Evolutionary conservation across 2,797 vertebrate species (phyloP).

Genomic region (Tolypeutes matacus): DNA sequence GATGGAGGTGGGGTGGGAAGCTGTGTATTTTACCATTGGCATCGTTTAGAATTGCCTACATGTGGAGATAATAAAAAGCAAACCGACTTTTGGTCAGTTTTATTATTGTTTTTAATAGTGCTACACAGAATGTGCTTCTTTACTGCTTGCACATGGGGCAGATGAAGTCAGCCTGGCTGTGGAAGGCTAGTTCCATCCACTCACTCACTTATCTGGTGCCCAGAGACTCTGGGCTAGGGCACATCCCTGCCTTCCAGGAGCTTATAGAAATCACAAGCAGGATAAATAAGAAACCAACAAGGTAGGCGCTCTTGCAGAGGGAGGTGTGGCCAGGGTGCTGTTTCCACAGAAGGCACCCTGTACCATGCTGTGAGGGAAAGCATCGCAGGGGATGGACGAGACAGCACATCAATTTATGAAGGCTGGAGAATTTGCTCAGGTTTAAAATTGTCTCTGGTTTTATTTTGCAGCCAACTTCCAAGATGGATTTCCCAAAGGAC

Average conservation of each 20-base stretch:
- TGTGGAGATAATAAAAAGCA: background rate
- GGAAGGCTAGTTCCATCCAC: background rate
- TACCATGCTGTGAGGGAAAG: background rate
- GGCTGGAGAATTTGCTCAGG: background rate
- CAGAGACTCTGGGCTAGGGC: background rate
- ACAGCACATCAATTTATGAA: fast-evolving
- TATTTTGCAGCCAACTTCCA: background rate
- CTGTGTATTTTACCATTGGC: background rate
- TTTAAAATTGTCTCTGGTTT: background rate
- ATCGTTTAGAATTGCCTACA: background rate
- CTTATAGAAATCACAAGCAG: background rate
- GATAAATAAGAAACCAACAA: background rate
- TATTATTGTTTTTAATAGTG: background rate
- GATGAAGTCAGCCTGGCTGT: background rate
- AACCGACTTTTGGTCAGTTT: fast-evolving
- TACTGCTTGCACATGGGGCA: background rate
- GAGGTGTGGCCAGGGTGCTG: background rate
- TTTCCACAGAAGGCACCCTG: background rate
- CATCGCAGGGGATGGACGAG: background rate
- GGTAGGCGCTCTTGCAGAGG: background rate
- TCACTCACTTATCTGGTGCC: background rate
- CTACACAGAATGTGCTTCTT: fast-evolving
- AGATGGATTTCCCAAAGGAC: conserved; percentile 49
- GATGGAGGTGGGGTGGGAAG: too few species aligned
- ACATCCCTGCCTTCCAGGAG: background rate